phyloP scores from a whole-genome alignment of 2,888 invertebrate species.

The Eucriotettix oculatus region DNA sequence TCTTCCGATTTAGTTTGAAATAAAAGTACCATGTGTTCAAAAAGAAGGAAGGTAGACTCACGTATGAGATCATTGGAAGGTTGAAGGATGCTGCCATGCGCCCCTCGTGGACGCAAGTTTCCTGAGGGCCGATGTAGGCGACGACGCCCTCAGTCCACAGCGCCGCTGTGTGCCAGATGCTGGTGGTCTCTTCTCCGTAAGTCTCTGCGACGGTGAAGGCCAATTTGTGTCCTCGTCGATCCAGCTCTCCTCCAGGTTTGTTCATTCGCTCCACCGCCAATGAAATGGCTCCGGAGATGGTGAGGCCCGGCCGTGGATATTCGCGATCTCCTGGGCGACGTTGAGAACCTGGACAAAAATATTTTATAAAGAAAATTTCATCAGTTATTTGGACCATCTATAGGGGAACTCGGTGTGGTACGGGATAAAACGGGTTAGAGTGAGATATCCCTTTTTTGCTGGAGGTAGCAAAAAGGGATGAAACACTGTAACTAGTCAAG shows the following conservation, averaged over 20 bases:
- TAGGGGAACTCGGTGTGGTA: too few relatives aligned
- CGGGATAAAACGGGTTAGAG: too few relatives aligned
- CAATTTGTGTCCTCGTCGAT: constrained; percentile 50
- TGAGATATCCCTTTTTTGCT: too few relatives aligned
- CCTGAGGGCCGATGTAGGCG: constrained; percentile 79
- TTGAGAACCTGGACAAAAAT: constrained; percentile 51
- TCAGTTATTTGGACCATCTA: too few relatives aligned
- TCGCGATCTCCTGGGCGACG: constrained; percentile 58
- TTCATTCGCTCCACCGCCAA: constrained; percentile 56
- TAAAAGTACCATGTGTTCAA: too few relatives aligned
- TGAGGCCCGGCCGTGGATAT: constrained; percentile 59
- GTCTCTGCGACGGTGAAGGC: constrained; percentile 78
- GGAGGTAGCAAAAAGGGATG: too few relatives aligned
- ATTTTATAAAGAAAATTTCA: too few relatives aligned
- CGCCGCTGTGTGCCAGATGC: constrained; percentile 70
- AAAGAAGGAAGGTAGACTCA: constrained; percentile 35
- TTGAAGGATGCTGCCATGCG: constrained; percentile 88
- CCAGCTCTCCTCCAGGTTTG: constrained; percentile 28
- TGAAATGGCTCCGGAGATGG: constrained; percentile 68
- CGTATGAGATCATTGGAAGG: constrained; percentile 90
- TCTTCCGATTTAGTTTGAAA: too few relatives aligned
- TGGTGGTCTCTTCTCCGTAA: constrained; percentile 72
- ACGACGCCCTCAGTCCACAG: constrained; percentile 71
- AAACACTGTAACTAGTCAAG: too few relatives aligned
- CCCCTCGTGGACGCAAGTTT: constrained; percentile 84